Base-by-base conservation (phyloP, 2,113 vertebrate species). In the Pardalotus punctatus region DNA sequence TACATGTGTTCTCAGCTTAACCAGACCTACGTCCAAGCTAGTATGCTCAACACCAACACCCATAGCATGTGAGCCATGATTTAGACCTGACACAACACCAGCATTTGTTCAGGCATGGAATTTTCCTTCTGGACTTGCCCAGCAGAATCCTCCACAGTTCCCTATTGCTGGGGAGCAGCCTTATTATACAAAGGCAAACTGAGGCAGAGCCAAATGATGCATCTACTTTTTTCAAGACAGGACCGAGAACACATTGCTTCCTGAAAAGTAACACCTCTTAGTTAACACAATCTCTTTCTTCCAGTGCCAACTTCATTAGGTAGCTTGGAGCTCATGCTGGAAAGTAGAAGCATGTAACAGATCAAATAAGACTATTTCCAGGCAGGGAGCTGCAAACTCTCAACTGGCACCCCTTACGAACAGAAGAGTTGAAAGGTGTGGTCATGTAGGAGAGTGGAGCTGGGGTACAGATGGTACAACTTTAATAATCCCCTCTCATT, bases 401-500 rank as follows among this genome's bases (percentile, higher is more conserved):
- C 6, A 4, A 64, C 25, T 36, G 38, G 43, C 60, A 43, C 17
- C 21, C 50, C 16, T 87, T 79, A 35, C 8, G 51, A 81, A 58
- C 8, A 62, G 16, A 76, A 62, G 56, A 78, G 47, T 40, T 43
- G 51, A 90, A 94, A 93, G 90, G 33, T 78, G 67, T 78, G 79
- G 81, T 36, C 58, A 45, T 90, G 83, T 88, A 60, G 47, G 47
- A 96, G 31, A 80, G 78, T 13, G 23, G 47, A 83, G 15, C 36
- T 27, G 28, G 50, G 62, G 56, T 90, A 38, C 42, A 85, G 50
- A 36, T 54, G 31, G 45, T 35, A 69, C 53, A 73, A 28, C 70
- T 86, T 88, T 88, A 95, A 86, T 67, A 91, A 71, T 51, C 27
- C 77, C 8, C 29, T 86, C 74, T 93, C 67, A 94, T 95, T 95